Base-by-base conservation (phyloP, 1,140 invertebrate genomes). In the Pemphigus obesinymphae region DNA sequence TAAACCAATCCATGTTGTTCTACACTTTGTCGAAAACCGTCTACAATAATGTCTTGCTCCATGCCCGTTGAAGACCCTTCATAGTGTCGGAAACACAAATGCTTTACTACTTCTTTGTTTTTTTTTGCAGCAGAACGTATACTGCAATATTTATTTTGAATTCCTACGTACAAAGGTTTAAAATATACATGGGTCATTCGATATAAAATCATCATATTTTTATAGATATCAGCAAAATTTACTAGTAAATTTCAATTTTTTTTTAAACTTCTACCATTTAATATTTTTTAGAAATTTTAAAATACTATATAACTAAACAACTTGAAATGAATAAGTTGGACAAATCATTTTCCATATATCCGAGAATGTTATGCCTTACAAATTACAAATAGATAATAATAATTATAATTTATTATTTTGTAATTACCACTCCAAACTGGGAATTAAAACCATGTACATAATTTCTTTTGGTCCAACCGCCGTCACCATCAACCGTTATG, bases 31-130 rank as follows among this genome's bases (percentile, higher is more conserved):
- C 58, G 26, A 13, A 66, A 66, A 66, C n/a, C n/a, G n/a, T n/a
- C n/a, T n/a, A n/a, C n/a, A n/a, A n/a, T 66, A 37, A 66, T 66
- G 37, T 66, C 61, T 66, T 66, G 31, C n/a, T 66, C 61, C 61
- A 66, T 66, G n/a, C 61, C 8, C 0, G 20, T 66, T 37, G 31
- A 37, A 10, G 31, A 66, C 1, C 31, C 31, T n/a, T 37, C 29
- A 66, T 66, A 66, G 20, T 66, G 34, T 66, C 31, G 61, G 61
- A 66, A 66, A 37, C 61, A 66, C 23, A 37, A 37, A 37, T 66
- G 17, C 1, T 66, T 31, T 11, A 66, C 37, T n/a, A n/a, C n/a
- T 66, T 66, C 37, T 66, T 37, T 37, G 20, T 66, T 0, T n/a
- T n/a, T n/a, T n/a, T n/a, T n/a, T n/a, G 61, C 61, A 3, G 17